A percentile compares a stretch with the other conserved stretches of the same genome.
Evolutionary conservation across 2,797 vertebrate species (phyloP).

Genomic region (Rhinatrema bivittatum): DNA sequence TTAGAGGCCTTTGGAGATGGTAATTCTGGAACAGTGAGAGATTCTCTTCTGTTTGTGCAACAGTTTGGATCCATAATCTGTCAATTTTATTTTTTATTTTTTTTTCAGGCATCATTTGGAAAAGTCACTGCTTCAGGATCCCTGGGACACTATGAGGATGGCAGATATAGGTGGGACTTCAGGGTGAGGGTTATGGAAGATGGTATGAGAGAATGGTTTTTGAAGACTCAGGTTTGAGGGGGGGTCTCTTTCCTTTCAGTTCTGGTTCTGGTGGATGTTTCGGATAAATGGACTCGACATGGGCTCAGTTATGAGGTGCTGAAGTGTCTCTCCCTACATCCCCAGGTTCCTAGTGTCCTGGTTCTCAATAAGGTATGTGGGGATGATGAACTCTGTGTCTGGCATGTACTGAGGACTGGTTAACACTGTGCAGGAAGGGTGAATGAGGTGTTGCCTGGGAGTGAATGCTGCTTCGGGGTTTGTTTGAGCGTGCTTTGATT

Average conservation of each 20-base stretch:
- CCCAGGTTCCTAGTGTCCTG: slow-evolving; percentile 73
- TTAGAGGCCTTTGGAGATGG: too few relatives aligned
- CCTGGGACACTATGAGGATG: slow-evolving; percentile 71
- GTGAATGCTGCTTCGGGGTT: neutral
- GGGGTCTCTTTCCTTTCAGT: slow-evolving; percentile 48
- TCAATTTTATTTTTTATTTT: rapidly evolving
- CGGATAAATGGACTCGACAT: slow-evolving; percentile 72
- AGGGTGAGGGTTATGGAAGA: neutral
- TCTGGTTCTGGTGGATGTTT: slow-evolving; percentile 80
- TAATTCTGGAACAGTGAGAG: too few relatives aligned
- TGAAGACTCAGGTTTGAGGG: too few relatives aligned
- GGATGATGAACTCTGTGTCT: neutral
- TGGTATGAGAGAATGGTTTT: too few relatives aligned
- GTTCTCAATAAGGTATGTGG: slow-evolving; percentile 85
- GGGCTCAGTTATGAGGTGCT: slow-evolving; percentile 72
- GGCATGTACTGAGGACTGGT: rapidly evolving
- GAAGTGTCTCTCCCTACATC: slow-evolving; percentile 64
- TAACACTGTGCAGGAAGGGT: neutral
- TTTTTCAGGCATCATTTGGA: slow-evolving; percentile 79
- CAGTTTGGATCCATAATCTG: too few relatives aligned
- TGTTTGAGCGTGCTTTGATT: too few relatives aligned
- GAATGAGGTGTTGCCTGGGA: neutral
- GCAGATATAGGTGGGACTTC: slow-evolving; percentile 71
- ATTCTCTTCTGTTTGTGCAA: too few relatives aligned
- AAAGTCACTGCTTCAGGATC: slow-evolving; percentile 74